phyloP scores from a whole-genome alignment of 2,797 vertebrate species.

The Coilia nasus region DNA sequence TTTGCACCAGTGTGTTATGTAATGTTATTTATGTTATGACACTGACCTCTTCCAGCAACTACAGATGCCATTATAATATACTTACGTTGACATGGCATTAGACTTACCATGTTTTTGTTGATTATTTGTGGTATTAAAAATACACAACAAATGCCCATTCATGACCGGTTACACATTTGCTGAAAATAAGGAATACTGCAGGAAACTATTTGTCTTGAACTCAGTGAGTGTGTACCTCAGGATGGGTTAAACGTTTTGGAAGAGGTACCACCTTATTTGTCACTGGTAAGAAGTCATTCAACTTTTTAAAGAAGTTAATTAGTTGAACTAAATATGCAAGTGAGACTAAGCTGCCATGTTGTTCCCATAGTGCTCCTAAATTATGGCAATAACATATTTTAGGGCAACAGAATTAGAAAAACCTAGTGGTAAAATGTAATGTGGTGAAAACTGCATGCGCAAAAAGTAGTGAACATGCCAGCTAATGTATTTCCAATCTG shows the following conservation, averaged over 20 bases:
- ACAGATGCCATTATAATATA: too few species aligned
- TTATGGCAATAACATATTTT: not conserved
- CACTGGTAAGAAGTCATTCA: not conserved
- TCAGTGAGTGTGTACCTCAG: not conserved
- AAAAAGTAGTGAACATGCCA: too few species aligned
- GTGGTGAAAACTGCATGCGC: too few species aligned
- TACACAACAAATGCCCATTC: too few species aligned
- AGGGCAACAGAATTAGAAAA: not conserved
- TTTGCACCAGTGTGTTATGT: not conserved
- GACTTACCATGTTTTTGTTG: too few species aligned
- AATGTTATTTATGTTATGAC: not conserved
- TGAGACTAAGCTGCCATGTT: not conserved
- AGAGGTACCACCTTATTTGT: conserved; percentile 19
- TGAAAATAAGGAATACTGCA: not conserved
- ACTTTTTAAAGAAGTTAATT: not conserved
- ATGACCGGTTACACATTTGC: too few species aligned
- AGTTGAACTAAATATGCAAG: not conserved
- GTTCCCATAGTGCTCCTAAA: not conserved
- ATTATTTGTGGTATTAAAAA: too few species aligned
- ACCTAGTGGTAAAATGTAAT: not conserved
- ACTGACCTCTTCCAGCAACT: not conserved
- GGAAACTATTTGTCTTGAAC: not conserved
- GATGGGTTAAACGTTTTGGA: conserved; percentile 11
- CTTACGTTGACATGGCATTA: too few species aligned
- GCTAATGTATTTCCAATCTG: too few species aligned